Percentiles rank a stretch among this genome's conserved stretches.
These are phyloP conservation scores for Caenorhabditis sp. DNA, from an alignment of 2,888 invertebrate species.

Conservation along the genomic window DNA sequence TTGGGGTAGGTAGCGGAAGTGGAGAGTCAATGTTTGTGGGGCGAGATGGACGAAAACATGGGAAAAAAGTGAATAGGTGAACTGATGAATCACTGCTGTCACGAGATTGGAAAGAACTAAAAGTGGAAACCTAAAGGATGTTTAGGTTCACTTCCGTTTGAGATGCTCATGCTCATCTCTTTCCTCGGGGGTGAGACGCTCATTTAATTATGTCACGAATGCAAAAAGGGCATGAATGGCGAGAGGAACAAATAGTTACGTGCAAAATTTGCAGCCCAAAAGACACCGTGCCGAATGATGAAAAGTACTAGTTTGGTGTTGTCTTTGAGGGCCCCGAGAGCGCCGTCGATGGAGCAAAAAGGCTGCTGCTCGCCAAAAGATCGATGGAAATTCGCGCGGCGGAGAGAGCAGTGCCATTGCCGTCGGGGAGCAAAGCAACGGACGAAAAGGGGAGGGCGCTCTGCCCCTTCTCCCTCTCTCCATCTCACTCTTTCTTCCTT, in stretches of 20 bases:
- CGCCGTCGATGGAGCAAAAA: slow-evolving; percentile 2
- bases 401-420: slow-evolving; percentile 49
- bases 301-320: slow-evolving; percentile 57
- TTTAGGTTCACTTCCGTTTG: slow-evolving; percentile 12
- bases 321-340: slow-evolving; percentile 9
- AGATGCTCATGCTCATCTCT: no score
- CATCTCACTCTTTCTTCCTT: not conserved
- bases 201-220: slow-evolving; percentile 49
- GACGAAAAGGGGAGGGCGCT: slow-evolving; percentile 27
- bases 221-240: not conserved
- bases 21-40: no score
- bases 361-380: slow-evolving; percentile 36
- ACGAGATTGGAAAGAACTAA: not conserved
- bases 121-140: not conserved
- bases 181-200: slow-evolving; percentile 23
- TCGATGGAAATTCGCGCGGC: slow-evolving; percentile 64
- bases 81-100: not conserved
- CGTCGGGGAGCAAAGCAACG: slow-evolving; percentile 50
- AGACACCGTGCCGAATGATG: not conserved
- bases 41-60: not conserved
- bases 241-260: not conserved
- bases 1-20: no score
- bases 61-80: slow-evolving; percentile 17
- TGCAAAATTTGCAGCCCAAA: not conserved
- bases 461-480: slow-evolving; percentile 3